Evolutionary conservation across 1,140 invertebrate species (phyloP).

Genomic region (Gryon sp.): DNA sequence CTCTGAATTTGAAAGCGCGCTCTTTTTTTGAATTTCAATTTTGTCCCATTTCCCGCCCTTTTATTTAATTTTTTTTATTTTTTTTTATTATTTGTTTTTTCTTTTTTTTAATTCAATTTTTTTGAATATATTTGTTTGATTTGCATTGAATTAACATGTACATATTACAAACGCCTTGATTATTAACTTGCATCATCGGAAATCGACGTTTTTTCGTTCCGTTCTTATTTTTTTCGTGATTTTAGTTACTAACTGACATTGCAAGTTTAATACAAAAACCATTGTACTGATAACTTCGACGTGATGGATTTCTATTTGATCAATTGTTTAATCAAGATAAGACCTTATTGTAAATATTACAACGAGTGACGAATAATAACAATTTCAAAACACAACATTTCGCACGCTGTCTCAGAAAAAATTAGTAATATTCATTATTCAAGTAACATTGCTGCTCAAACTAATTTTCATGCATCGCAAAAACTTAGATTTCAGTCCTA

Average conservation of each 20-base stretch:
- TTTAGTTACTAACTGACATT: constrained; percentile 3
- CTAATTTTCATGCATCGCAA: too few relatives aligned
- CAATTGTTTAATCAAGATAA: too few relatives aligned
- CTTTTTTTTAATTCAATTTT: constrained; percentile 2
- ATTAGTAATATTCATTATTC: background rate
- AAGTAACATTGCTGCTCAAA: too few relatives aligned
- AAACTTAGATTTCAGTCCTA: too few relatives aligned
- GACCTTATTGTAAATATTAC: background rate
- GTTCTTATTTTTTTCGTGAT: too few relatives aligned
- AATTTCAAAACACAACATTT: constrained; percentile 27
- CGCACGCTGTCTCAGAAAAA: constrained; percentile 60
- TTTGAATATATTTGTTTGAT: too few relatives aligned
- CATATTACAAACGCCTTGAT: too few relatives aligned
- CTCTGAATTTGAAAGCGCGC: constrained; percentile 42
- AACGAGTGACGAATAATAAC: background rate
- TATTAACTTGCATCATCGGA: too few relatives aligned
- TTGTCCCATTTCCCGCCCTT: background rate
- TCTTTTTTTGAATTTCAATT: constrained; percentile 47
- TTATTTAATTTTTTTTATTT: too few relatives aligned
- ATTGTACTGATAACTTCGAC: constrained; percentile 15
- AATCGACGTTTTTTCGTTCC: too few relatives aligned
- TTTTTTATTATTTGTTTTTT: too few relatives aligned
- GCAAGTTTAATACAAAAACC: constrained; percentile 14
- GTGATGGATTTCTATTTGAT: too few relatives aligned
- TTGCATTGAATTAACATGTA: constrained; percentile 36